phyloP scores from a whole-genome alignment of 2,113 vertebrate species.

The Sinocyclocheilus anophthalmus region DNA sequence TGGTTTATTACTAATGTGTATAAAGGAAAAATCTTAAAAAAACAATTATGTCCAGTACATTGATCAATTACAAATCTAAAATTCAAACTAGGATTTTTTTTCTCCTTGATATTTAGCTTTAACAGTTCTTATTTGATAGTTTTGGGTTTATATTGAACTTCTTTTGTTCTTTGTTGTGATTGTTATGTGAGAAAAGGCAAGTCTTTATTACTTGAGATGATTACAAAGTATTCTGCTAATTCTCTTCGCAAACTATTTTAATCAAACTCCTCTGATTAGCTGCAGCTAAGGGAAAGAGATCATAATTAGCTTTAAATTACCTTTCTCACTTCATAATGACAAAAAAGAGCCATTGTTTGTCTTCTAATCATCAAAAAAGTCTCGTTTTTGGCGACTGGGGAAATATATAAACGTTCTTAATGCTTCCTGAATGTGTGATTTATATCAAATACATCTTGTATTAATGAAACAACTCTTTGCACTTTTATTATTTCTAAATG shows the following conservation, averaged over 20 bases:
- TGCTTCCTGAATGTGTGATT: not conserved
- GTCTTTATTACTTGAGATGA: constrained; percentile 34
- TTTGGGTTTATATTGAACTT: not conserved
- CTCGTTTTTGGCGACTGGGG: not conserved
- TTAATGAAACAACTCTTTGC: not conserved
- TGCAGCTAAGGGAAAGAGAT: constrained; percentile 36
- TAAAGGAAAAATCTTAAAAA: too few relatives aligned
- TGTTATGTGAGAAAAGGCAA: not conserved
- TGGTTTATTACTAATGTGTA: too few relatives aligned
- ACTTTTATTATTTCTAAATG: not conserved
- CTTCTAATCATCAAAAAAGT: not conserved
- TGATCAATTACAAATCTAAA: not conserved
- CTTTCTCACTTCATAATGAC: constrained; percentile 10
- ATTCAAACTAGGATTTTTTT: not conserved
- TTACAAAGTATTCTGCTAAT: constrained; percentile 32
- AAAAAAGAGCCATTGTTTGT: constrained; percentile 8
- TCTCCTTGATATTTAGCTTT: not conserved
- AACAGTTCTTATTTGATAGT: not conserved
- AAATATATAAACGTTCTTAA: not conserved
- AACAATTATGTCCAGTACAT: not conserved
- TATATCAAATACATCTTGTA: not conserved
- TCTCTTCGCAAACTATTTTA: constrained; percentile 22
- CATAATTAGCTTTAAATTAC: constrained; percentile 41
- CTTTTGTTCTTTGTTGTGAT: constrained; percentile 4
- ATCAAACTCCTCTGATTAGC: constrained; percentile 46